phyloP scores from a whole-genome alignment of 2,797 vertebrate genomes.

The Premnoplex brunnescens region DNA sequence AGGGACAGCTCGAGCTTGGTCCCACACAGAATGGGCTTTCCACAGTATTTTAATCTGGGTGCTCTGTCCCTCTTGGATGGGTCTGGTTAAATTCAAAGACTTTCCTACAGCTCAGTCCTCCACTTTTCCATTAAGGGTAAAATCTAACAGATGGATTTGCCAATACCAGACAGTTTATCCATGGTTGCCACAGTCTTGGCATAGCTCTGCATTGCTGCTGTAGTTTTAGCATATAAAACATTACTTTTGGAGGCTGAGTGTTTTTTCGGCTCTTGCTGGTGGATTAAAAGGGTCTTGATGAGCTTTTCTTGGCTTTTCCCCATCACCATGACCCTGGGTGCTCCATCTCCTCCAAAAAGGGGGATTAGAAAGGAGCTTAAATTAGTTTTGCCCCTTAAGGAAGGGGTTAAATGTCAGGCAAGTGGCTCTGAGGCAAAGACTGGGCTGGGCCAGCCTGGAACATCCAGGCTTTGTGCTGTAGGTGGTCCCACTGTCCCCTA shows the following conservation, averaged over 20 bases:
- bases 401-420: neutral
- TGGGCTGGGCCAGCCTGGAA: neutral
- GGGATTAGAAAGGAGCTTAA: neutral
- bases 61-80: neutral
- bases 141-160: neutral
- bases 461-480: neutral
- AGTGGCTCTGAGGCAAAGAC: neutral
- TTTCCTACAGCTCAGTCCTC: neutral
- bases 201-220: neutral
- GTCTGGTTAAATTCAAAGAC: neutral
- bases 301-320: neutral
- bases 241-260: neutral
- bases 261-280: neutral
- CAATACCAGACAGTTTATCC: neutral
- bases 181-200: accelerated
- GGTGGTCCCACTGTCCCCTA: neutral
- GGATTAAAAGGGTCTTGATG: neutral
- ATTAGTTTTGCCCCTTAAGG: neutral
- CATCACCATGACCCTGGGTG: neutral
- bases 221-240: neutral
- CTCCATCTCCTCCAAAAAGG: neutral
- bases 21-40: neutral
- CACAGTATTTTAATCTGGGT: accelerated
- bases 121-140: neutral
- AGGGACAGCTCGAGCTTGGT: accelerated